Evolutionary conservation across 1,140 invertebrate species (phyloP).

Genomic region (Drosophila rhopaloa): DNA sequence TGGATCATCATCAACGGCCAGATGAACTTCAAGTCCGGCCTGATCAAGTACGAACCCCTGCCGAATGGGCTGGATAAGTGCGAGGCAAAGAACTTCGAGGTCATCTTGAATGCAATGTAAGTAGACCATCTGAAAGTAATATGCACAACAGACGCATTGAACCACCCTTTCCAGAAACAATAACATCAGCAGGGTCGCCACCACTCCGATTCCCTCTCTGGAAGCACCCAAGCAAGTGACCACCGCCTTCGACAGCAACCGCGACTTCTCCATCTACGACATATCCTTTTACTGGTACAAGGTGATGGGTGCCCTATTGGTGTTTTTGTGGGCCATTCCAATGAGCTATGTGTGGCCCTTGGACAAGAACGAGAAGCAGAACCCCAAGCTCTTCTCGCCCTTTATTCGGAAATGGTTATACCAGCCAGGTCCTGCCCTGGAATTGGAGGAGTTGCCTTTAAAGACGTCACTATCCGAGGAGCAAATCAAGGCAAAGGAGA

Average conservation of each 20-base stretch:
- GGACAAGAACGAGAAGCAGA: slow-evolving; percentile 54
- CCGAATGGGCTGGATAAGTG: slow-evolving; percentile 87
- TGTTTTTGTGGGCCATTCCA: slow-evolving; percentile 87
- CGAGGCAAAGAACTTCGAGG: slow-evolving; percentile 74
- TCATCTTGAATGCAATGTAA: slow-evolving; percentile 62
- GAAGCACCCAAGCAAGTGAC: slow-evolving; percentile 35
- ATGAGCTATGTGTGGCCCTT: slow-evolving; percentile 81
- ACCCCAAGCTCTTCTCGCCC: slow-evolving; percentile 72
- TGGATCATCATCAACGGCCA: slow-evolving; percentile 93
- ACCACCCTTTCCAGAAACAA: slow-evolving; percentile 19
- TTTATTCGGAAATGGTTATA: slow-evolving; percentile 55
- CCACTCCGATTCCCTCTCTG: slow-evolving; percentile 11
- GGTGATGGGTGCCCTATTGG: slow-evolving; percentile 87
- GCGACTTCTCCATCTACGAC: slow-evolving; percentile 86
- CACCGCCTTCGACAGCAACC: slow-evolving; percentile 70
- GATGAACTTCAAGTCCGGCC: slow-evolving; percentile 87
- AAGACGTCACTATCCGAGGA: slow-evolving; percentile 41
- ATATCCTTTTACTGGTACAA: slow-evolving; percentile 88
- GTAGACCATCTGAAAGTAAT: neutral
- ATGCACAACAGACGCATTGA: too few species aligned
- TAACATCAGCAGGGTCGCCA: slow-evolving; percentile 4
- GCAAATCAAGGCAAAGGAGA: slow-evolving; percentile 21
- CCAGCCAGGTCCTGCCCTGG: slow-evolving; percentile 12
- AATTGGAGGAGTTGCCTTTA: slow-evolving; percentile 66
- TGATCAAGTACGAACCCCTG: slow-evolving; percentile 85